Conservation (phyloP, 2,113 vertebrate species). For the Azemiops feae region DNA sequence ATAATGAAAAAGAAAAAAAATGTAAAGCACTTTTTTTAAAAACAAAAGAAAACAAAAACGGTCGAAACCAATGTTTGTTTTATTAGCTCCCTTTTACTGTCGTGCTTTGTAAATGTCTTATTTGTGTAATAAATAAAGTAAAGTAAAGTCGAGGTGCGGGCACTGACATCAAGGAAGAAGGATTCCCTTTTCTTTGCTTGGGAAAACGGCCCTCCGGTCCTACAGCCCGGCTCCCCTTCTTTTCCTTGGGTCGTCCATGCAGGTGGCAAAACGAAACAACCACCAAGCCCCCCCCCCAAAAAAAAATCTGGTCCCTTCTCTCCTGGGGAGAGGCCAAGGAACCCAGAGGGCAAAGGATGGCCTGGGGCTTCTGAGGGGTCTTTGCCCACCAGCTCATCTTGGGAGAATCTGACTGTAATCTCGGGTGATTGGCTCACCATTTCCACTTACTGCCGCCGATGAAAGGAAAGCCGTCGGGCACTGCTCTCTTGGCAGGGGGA, state of each 20-base stretch:
- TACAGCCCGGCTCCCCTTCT: constrained; percentile 56
- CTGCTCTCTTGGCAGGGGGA: constrained; percentile 61
- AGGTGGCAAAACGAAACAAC: constrained; percentile 47
- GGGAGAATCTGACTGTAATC: constrained; percentile 49
- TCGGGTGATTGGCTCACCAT: constrained; percentile 41
- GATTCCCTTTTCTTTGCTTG: constrained; percentile 68
- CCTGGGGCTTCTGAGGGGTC: constrained; percentile 37
- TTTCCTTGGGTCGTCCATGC: constrained; percentile 59
- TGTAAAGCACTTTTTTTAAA: constrained; percentile 98
- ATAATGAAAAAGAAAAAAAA: constrained; percentile 62
- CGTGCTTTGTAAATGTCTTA: constrained; percentile 92
- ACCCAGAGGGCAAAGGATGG: constrained; percentile 59
- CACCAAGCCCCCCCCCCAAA: too few relatives aligned
- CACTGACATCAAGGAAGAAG: constrained; percentile 73
- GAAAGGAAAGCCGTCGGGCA: constrained; percentile 54
- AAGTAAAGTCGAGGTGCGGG: constrained; percentile 79
- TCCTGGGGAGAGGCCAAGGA: constrained; percentile 55
- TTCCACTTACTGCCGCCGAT: constrained; percentile 56
- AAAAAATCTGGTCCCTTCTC: constrained; percentile 47
- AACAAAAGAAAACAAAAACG: constrained; percentile 70
- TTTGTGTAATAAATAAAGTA: constrained; percentile 94
- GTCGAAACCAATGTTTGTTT: constrained; percentile 89
- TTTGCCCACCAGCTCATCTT: constrained; percentile 48
- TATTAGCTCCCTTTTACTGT: constrained; percentile 88
- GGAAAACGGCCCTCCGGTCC: constrained; percentile 59